A percentile compares a stretch with the other conserved stretches of the same genome.
phyloP scores from a whole-genome alignment of 2,797 vertebrate species.

The Alca torda region DNA sequence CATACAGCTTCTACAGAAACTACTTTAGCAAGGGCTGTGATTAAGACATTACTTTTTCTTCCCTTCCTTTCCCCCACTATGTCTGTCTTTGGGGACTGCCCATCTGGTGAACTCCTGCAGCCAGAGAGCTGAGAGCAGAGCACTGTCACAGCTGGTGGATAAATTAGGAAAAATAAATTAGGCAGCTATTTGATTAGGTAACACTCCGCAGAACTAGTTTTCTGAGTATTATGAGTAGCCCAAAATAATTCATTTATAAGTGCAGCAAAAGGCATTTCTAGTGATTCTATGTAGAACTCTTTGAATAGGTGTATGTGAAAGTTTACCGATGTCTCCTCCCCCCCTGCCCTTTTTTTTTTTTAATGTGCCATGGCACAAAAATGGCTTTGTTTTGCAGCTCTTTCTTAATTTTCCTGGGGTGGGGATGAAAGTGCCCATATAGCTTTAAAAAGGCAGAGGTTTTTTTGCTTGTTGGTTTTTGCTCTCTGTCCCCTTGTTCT shows the following conservation, averaged over 20 bases:
- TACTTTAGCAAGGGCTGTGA: background rate
- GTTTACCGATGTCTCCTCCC: background rate
- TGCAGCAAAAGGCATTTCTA: background rate
- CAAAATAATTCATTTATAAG: background rate
- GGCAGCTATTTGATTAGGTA: background rate
- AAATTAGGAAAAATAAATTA: background rate
- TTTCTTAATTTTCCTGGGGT: background rate
- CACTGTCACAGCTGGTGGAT: background rate
- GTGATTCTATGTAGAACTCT: background rate
- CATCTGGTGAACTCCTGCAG: background rate
- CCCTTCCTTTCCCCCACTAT: fast-evolving
- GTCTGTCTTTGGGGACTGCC: background rate
- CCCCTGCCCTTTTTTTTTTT: background rate
- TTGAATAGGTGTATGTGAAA: background rate
- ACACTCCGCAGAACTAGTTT: background rate
- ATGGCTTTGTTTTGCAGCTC: background rate
- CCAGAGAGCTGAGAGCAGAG: background rate
- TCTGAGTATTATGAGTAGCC: background rate
- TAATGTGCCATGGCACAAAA: background rate
- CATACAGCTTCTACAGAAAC: background rate
- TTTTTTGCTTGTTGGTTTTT: background rate
- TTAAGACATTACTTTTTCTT: background rate
- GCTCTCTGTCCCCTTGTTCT: background rate
- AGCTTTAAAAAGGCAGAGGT: background rate
- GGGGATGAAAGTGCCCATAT: background rate